These are phyloP conservation scores for Podarcis cretensis DNA, from an alignment of 2,113 vertebrate genomes.

Conservation along the genomic window DNA sequence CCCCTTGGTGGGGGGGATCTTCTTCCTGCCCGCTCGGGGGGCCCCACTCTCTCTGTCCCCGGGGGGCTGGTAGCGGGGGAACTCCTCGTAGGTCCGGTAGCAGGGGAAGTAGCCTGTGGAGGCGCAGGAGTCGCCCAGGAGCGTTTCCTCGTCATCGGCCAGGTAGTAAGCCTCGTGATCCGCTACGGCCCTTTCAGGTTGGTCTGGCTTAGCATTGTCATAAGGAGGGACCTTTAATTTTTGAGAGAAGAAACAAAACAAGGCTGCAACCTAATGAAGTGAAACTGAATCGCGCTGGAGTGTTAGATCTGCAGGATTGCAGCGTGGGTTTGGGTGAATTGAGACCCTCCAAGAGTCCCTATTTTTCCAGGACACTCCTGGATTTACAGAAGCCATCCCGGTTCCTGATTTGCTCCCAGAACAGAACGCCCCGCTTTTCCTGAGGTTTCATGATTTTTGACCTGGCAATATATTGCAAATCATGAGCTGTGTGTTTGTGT, in stretches of 20 bases:
- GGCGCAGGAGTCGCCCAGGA: not conserved
- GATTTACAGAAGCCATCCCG: too few species aligned
- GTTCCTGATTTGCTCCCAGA: too few species aligned
- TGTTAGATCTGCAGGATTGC: too few species aligned
- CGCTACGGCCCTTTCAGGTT: not conserved
- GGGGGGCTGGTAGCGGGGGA: not conserved
- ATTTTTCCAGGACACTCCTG: too few species aligned
- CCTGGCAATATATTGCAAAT: too few species aligned
- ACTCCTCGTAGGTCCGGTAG: constrained; percentile 1
- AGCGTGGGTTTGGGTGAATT: too few species aligned
- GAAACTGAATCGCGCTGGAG: not conserved
- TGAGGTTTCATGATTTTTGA: too few species aligned
- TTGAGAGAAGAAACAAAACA: not conserved
- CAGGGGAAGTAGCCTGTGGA: constrained; percentile 26
- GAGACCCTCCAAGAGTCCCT: too few species aligned
- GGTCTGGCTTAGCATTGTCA: not conserved
- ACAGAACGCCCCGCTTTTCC: too few species aligned
- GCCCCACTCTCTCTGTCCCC: not conserved
- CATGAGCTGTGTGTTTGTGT: too few species aligned
- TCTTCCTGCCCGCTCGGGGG: too few species aligned
- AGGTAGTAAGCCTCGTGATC: not conserved
- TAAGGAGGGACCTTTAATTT: not conserved
- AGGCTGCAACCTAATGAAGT: not conserved
- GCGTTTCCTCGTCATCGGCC: not conserved
- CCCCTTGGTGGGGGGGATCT: not conserved